Evolutionary conservation across 92 coral and sea anemone genomes (phyloP), one percentile per base, ranked within the genome.

Genomic region (Epizoanthus illoricatus): DNA sequence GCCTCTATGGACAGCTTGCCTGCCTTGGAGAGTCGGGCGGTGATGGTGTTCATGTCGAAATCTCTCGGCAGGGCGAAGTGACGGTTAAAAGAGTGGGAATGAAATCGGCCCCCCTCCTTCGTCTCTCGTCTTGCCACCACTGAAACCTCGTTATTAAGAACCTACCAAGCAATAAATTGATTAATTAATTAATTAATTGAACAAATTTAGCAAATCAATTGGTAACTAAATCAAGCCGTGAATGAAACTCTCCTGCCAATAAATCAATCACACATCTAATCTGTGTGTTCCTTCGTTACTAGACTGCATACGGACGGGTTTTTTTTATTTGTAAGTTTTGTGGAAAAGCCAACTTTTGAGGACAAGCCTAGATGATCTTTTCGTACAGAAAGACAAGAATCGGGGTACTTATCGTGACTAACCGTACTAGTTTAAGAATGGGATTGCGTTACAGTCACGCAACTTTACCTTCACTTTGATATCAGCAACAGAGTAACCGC

Each of bases 1-100:
- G 99, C 99, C 57, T 93, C 93, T 42, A 97, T 91, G 69, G 90
- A 88, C 72, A 97, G 81, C 45, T 91, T 87, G 18, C 99, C 99
- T 28, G 90, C 92, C 64, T 93, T 94, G 68, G 89, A 90, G 16
- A 93, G 85, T 10, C 90, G 86, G 15, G 99, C 94, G 10, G 88
- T 82, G 23, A 97, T 88, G 5, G 91, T 85, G 18, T 73, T 91
- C 89, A 91, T 90, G 61, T 97, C 96, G 28, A 97, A 97, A 23
- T 94, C 99, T 61, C 87, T 86, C 16, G 99, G 99, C 85, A 97
- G 84, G 65, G 94, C 90, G 79, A 97, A 94, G 43, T 90, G 91
- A 4, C 98, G 91, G 74, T 92, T 94, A 73, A 92, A 97, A 49
- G 92, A 92, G 11, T 92, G 96, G 45, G 91, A 88, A 12, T 92